phyloP scores from a whole-genome alignment of 1,140 invertebrate genomes.

The Achroia grisella region DNA sequence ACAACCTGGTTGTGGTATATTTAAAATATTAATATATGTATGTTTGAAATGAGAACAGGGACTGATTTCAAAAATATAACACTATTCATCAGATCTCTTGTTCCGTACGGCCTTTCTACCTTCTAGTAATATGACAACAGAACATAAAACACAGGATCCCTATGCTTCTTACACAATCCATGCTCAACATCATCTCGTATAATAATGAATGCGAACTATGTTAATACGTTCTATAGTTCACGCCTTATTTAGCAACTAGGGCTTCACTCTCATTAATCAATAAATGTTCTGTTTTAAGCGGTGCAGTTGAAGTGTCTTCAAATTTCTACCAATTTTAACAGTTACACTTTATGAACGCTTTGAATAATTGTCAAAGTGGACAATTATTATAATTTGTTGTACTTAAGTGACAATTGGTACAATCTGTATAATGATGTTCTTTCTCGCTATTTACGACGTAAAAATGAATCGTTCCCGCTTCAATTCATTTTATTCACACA shows the following conservation, averaged over 20 bases:
- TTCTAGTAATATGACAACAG: too few species aligned
- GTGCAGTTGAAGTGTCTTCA: conserved; percentile 16
- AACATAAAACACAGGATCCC: too few species aligned
- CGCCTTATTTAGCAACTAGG: conserved; percentile 50
- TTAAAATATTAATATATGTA: too few species aligned
- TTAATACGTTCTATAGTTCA: conserved; percentile 47
- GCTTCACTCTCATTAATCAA: conserved; percentile 45
- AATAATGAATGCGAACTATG: conserved; percentile 10
- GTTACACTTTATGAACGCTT: conserved; percentile 3
- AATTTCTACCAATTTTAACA: conserved; percentile 20
- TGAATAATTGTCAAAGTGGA: conserved; percentile 20
- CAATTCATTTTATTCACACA: too few species aligned
- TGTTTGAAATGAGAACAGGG: too few species aligned
- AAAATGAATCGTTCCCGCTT: too few species aligned
- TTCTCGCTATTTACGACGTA: not conserved
- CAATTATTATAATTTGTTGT: conserved; percentile 25
- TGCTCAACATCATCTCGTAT: too few species aligned
- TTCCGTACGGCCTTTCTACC: too few species aligned
- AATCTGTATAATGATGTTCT: conserved; percentile 13
- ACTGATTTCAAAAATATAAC: too few species aligned
- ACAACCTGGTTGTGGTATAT: too few species aligned
- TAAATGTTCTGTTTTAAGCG: conserved; percentile 41
- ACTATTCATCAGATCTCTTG: too few species aligned
- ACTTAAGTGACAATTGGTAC: conserved; percentile 23
- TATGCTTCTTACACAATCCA: too few species aligned